These are phyloP conservation scores for Piprites chloris DNA, from an alignment of 2,113 vertebrate species.

Conservation along the genomic window DNA sequence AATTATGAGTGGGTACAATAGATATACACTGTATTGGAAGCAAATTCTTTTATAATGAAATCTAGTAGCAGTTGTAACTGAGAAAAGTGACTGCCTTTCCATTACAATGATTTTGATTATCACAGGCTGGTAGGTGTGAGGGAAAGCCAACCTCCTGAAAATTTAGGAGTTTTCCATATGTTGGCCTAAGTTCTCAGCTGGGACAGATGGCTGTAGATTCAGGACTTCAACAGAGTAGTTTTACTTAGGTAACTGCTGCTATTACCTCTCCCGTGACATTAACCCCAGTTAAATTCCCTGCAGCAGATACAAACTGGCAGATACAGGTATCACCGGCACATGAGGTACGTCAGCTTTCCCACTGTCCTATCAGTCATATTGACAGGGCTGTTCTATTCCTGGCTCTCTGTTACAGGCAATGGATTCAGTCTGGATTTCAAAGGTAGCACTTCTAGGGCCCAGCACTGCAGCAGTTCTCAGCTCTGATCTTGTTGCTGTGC, in stretches of 20 bases:
- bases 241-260: background rate
- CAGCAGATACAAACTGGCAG: background rate
- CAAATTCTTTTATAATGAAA: background rate
- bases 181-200: background rate
- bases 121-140: background rate
- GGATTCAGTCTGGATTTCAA: background rate
- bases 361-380: background rate
- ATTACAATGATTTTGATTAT: background rate
- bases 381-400: background rate
- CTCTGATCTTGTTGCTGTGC: background rate
- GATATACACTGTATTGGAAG: background rate
- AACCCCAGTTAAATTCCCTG: background rate
- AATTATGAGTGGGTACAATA: background rate
- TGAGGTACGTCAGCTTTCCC: background rate
- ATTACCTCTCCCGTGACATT: background rate
- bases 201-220: background rate
- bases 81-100: background rate
- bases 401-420: rapidly evolving
- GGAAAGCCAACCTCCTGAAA: background rate
- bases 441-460: background rate
- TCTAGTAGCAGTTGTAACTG: background rate
- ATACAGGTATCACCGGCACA: rapidly evolving
- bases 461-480: background rate
- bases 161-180: background rate
- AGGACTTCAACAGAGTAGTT: background rate